Base-by-base conservation (phyloP, 2,888 invertebrate genomes). In the Serripes groenlandicus region DNA sequence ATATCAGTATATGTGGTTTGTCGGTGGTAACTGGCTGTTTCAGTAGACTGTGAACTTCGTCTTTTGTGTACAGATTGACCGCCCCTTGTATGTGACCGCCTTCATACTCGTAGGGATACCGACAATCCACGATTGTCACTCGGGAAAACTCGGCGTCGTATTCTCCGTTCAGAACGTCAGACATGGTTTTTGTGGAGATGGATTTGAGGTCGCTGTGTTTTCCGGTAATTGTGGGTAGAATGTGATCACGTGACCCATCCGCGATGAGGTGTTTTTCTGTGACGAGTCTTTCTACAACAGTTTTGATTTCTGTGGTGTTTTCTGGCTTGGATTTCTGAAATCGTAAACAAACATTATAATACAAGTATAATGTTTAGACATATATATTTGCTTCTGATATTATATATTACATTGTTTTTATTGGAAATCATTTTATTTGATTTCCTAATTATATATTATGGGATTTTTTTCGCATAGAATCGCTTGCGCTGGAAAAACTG, bases 161-260 rank as follows among this genome's bases (percentile, higher is more conserved):
- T 15, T 76, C 71, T 34, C 83, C 83, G 23, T 49, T 35, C 28
- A 80, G 35, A 54, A 80, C 74, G 4, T 77, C 73, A 18, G 77
- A 74, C 76, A 79, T 70, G 42, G 72, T 93, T 4, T 89, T 85
- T 9, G 90, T 79, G 15, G 91, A 86, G 80, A 93, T 92, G 42
- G 88, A 86, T 76, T 92, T 92, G 66, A 93, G 87, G 75, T 93
- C 93, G 42, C 86, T 83, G 69, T 92, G 91, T 60, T 90, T 90
- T 28, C 91, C 90, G 21, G 74, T 60, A 56, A 90, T 82, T 35
- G 90, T 86, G 18, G 93, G 93, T 74, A 93, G 84, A 32, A 81
- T 82, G 84, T 89, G 80, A 62, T 70, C 66, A 74, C 80, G 79
- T 77, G 83, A 80, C 60, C 83, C 83, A 42, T 83, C 83, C 52